phyloP scores from a whole-genome alignment of 2,797 vertebrate genomes.

The Gallinago stenura region DNA sequence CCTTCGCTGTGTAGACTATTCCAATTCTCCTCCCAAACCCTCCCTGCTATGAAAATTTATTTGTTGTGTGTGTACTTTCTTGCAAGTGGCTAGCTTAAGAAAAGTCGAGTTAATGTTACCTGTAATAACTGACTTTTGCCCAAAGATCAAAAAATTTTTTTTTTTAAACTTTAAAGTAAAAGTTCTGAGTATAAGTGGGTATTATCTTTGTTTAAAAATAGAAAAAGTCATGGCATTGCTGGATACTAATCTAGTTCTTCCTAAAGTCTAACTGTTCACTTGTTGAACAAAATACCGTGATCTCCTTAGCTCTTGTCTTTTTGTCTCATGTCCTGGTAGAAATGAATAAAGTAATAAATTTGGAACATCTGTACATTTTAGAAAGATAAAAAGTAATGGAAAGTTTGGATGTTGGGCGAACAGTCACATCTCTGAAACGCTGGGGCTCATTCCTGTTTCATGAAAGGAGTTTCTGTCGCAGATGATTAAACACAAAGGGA shows the following conservation, averaged over 20 bases:
- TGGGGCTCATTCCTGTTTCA: rapidly evolving
- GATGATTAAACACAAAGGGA: not conserved
- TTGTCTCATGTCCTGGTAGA: not conserved
- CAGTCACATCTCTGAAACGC: not conserved
- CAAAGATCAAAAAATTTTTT: not conserved
- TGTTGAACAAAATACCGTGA: not conserved
- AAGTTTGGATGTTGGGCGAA: not conserved
- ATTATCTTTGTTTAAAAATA: not conserved
- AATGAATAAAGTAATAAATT: not conserved
- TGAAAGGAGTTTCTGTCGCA: not conserved
- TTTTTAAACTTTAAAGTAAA: not conserved
- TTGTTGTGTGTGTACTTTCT: not conserved
- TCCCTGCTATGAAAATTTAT: not conserved
- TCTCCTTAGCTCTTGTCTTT: not conserved
- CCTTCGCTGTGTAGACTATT: not conserved
- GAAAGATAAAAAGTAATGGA: not conserved
- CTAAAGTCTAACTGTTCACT: not conserved
- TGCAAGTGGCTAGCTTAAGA: not conserved
- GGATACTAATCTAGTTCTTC: not conserved
- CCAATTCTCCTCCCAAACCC: not conserved
- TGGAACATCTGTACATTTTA: not conserved
- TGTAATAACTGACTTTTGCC: not conserved
- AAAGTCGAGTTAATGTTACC: not conserved
- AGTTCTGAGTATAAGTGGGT: not conserved
- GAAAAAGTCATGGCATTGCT: not conserved